Evolutionary conservation across 2,888 invertebrate species (phyloP).

Genomic region (Orthosia cruda): DNA sequence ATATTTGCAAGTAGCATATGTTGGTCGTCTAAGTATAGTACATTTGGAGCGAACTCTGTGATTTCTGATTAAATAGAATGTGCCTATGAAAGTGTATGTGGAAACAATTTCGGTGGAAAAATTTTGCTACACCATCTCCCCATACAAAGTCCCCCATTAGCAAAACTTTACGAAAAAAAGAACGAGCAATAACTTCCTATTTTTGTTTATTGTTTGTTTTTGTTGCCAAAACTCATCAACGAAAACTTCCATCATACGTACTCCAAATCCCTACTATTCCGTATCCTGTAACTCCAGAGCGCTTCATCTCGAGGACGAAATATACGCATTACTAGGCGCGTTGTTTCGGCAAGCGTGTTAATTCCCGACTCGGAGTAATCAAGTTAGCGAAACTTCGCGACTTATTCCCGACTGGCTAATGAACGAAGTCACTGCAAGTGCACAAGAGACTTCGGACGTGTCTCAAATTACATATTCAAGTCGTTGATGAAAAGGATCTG

Average conservation of each 20-base stretch:
- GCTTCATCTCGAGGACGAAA: slow-evolving; percentile 49
- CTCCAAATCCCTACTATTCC: slow-evolving; percentile 31
- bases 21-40: not conserved
- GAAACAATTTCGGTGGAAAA: no score
- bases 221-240: slow-evolving; percentile 10
- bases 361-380: slow-evolving; percentile 67
- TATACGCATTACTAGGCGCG: slow-evolving; percentile 65
- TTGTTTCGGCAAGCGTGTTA: slow-evolving; percentile 68
- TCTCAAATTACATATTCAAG: slow-evolving; percentile 78
- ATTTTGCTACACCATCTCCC: no score
- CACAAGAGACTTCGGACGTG: slow-evolving; percentile 75
- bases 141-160: not conserved
- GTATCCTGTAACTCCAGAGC: slow-evolving; percentile 36
- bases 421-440: slow-evolving; percentile 83
- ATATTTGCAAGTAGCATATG: not conserved
- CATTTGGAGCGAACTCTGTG: not conserved
- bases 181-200: not conserved
- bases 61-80: not conserved
- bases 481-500: slow-evolving; percentile 52
- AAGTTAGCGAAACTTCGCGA: slow-evolving; percentile 79
- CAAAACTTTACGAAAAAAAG: not conserved
- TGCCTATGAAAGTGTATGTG: no score
- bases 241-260: slow-evolving; percentile 2
- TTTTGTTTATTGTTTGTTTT: not conserved
- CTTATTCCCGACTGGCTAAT: slow-evolving; percentile 83